A percentile compares a stretch with the other conserved stretches of the same genome.
phyloP scores from a whole-genome alignment of 2,797 vertebrate genomes.

The Distichodus sexfasciatus region DNA sequence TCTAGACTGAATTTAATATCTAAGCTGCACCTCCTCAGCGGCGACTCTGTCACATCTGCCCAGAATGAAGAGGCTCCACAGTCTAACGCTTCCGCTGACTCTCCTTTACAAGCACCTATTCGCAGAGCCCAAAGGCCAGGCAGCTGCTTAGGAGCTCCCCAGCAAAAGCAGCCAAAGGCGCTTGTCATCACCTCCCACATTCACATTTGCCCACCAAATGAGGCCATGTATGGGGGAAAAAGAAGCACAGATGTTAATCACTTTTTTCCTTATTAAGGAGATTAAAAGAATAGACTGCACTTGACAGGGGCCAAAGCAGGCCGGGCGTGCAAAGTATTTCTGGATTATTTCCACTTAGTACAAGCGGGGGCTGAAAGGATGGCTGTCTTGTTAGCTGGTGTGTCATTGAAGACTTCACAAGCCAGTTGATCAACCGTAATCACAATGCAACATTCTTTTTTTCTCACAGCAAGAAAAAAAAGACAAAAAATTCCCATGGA shows the following conservation, averaged over 20 bases:
- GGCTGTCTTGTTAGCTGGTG: conserved; percentile 75
- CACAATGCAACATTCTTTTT: conserved; percentile 63
- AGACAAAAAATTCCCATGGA: conserved; percentile 66
- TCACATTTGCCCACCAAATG: conserved; percentile 71
- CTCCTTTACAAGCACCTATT: conserved; percentile 39
- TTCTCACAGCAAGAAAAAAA: too few species aligned
- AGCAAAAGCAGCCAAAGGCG: conserved; percentile 49
- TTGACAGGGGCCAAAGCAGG: conserved; percentile 70
- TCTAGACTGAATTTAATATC: background rate
- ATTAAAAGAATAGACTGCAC: conserved; percentile 66
- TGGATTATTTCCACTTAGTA: conserved; percentile 76
- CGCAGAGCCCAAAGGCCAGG: conserved; percentile 61
- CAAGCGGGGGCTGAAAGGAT: conserved; percentile 72
- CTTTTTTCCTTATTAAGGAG: conserved; percentile 63
- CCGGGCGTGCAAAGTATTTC: conserved; percentile 69
- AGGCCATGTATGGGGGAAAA: conserved; percentile 71
- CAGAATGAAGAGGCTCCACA: conserved; percentile 44
- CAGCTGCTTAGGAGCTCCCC: conserved; percentile 49
- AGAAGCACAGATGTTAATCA: conserved; percentile 73
- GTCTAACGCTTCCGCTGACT: conserved; percentile 33
- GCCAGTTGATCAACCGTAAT: conserved; percentile 76
- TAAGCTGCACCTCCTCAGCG: background rate
- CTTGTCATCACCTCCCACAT: conserved; percentile 70
- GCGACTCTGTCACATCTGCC: conserved; percentile 9
- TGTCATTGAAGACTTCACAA: conserved; percentile 77